Base-by-base conservation (phyloP, 2,888 invertebrate genomes). In the Luffia ferchaultella region DNA sequence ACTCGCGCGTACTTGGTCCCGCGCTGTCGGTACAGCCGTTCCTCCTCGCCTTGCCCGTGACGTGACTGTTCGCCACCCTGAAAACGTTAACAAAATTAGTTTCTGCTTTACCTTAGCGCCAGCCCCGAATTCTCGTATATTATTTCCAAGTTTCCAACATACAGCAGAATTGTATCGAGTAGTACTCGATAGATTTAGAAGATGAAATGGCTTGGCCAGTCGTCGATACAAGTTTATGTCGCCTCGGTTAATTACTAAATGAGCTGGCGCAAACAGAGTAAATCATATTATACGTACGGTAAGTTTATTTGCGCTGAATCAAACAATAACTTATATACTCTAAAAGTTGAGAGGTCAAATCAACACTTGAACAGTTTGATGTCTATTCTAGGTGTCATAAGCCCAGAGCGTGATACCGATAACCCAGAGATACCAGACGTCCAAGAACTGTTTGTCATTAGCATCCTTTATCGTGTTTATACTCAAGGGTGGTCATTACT, bases 1-100 rank as follows among this genome's bases (percentile, higher is more conserved):
- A 85, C 85, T 47, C 85, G 63, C 9, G 79, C 75, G 74, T 85
- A 85, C 57, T 80, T 84, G 1, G 80, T 73, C 20, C 83, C 80
- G 19, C 76, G 70, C 18, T 70, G 59, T 53, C 71, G 62, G 61
- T 79, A 79, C 55, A 80, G 60, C 47, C 79, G 70, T 61, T 82
- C 83, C 59, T 82, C 84, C 72, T 80, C 78, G 60, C 67, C 68
- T 65, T 78, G 78, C 48, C 73, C 76, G 46, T 77, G 77, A 44
- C 76, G 76, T 55, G 62, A 61, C 60, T 73, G 77, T 55, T 83
- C 82, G 69, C 76, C 76, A 66, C 77, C 73, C 85, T 85, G 74
- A 15, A 71, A 73, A 58, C 53, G 18, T 30, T 9, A 9, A 40
- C 9, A 12, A 12, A 7, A 9, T 40, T 40, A 40, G 12, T 40